Conservation (phyloP, 2,888 invertebrate genomes). For the Dermolepida albohirtum region DNA sequence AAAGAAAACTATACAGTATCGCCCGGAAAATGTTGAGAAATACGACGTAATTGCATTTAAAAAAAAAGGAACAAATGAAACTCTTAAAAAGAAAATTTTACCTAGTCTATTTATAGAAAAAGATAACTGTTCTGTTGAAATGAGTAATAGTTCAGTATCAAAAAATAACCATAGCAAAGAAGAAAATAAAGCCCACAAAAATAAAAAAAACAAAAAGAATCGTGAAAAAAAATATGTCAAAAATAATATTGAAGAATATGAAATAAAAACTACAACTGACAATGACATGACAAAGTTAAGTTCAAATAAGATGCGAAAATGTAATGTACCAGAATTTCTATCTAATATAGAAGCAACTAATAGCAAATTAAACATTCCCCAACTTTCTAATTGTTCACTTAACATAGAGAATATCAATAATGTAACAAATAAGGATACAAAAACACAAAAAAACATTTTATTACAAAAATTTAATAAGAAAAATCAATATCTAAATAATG, state of each 20-base stretch:
- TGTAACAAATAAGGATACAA: conserved; percentile 28
- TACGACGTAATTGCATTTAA: conserved; percentile 82
- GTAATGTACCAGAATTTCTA: conserved; percentile 21
- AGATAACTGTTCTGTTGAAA: too few species aligned
- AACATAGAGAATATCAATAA: conserved; percentile 37
- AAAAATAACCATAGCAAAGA: conserved; percentile 43
- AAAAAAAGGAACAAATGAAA: conserved; percentile 78
- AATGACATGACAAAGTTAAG: conserved; percentile 44
- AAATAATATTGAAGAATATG: conserved; percentile 30
- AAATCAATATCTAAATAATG: background rate
- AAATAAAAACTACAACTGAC: conserved; percentile 37
- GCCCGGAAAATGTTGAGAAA: conserved; percentile 81
- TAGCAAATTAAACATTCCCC: too few species aligned
- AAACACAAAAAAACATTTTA: conserved; percentile 26
- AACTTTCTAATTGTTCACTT: conserved; percentile 1
- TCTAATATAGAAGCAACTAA: too few species aligned
- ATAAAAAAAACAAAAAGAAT: conserved; percentile 54
- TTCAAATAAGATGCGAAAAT: conserved; percentile 45
- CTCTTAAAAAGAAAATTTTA: conserved; percentile 82
- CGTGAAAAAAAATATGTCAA: conserved; percentile 48
- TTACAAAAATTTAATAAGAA: conserved; percentile 9
- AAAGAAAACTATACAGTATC: conserved; percentile 85
- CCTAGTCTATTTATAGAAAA: conserved; percentile 76
- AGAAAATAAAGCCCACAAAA: conserved; percentile 9
- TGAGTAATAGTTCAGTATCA: conserved; percentile 23